These are phyloP conservation scores for Valencia hispanica DNA, from an alignment of 2,797 vertebrate species.

Conservation along the genomic window DNA sequence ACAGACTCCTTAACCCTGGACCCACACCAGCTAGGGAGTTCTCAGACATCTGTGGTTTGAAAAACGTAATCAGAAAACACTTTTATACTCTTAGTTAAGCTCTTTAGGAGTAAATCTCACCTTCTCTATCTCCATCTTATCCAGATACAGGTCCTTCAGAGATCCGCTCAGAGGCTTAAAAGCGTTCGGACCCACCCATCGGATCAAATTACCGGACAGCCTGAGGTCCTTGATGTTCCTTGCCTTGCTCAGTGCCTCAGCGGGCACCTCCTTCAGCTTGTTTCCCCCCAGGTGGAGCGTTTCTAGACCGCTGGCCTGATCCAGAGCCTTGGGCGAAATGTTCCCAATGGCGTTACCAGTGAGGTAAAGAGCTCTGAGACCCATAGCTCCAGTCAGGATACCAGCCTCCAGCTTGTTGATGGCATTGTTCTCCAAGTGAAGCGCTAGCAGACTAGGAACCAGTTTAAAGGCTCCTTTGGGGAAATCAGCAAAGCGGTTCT, in stretches of 20 bases:
- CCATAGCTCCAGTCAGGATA: conserved; percentile 69
- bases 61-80: not conserved
- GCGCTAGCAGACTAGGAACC: conserved; percentile 86
- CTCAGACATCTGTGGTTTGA: conserved; percentile 81
- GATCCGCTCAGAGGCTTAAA: conserved; percentile 81
- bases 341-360: conserved; percentile 80
- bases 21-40: conserved; percentile 87
- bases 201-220: conserved; percentile 86
- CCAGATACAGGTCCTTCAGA: conserved; percentile 89
- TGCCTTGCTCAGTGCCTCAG: conserved; percentile 75
- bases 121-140: conserved; percentile 87
- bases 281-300: conserved; percentile 89
- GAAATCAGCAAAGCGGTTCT: conserved; percentile 85
- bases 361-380: conserved; percentile 87
- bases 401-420: conserved; percentile 79
- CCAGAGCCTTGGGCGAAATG: conserved; percentile 77
- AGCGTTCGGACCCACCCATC: conserved; percentile 73
- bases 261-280: conserved; percentile 85
- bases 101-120: conserved; percentile 63
- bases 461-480: conserved; percentile 81
- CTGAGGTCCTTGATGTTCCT: conserved; percentile 83
- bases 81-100: not conserved
- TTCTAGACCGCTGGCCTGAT: conserved; percentile 81
- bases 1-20: conserved; percentile 83
- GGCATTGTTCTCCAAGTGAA: conserved; percentile 89